Base-by-base conservation (phyloP, 2,113 vertebrate species). In the Scophthalmus maximus region DNA sequence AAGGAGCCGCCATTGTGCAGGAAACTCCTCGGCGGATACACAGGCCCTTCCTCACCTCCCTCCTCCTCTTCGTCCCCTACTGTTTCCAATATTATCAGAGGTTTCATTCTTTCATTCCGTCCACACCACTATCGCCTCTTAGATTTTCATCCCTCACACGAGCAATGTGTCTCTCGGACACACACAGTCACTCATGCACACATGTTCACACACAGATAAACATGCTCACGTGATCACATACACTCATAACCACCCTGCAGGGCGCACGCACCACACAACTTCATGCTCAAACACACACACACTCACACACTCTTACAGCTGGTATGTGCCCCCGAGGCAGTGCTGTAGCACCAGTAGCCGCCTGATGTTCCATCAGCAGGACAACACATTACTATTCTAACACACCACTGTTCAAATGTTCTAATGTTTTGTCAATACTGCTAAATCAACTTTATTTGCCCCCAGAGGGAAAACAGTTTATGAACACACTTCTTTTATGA, bases 331-430 rank as follows among this genome's bases (percentile, higher is more conserved):
- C 91, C 88, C 38, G 68, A 86, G 88, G 89, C 87, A 3, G 59
- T 55, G 62, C 68, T 62, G 53, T 29, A 77, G 73, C 76, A 65
- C 82, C 81, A 83, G 87, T 56, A 15, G 84, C 51, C 14, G 53
- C 83, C 81, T 88, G 72, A 88, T 91, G 86, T 87, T 89, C 73
- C 85, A 90, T 88, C 91, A 88, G 88, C 82, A 81, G 81, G 86
- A 82, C 84, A 49, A 73, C 61, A 49, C 81, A 76, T 90, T 82
- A 87, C 82, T 81, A 78, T 77, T 84, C 78, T 42, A 82, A 76
- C 69, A 77, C 77, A 72, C 70, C 8, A 68, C 66, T 63, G 68
- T 81, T 90, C 59, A 78, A 79, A 87, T 82, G 73, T 76, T 79
- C 53, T 80, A 76, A 88, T 90, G 87, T 77, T 87, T 83, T 85